These are phyloP conservation scores for Bos indicus DNA, from an alignment of 2,113 vertebrate genomes.

Conservation along the genomic window DNA sequence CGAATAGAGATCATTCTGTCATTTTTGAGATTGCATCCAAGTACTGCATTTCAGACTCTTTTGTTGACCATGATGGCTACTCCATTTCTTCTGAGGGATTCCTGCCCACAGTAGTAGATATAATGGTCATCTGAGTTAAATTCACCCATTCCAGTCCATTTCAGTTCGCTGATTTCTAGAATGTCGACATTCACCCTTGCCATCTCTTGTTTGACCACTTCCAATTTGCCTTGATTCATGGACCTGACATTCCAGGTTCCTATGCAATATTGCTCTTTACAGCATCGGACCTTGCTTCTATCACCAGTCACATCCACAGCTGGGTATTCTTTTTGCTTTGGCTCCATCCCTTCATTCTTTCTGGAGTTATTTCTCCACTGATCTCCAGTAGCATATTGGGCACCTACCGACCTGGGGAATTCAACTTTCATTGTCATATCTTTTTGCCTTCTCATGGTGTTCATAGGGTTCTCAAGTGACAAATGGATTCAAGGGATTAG, in stretches of 20 bases:
- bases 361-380: neutral
- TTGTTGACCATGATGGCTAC: neutral
- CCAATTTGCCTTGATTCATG: neutral
- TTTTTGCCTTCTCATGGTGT: neutral
- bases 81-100: neutral
- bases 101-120: neutral
- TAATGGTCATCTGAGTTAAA: neutral
- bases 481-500: neutral
- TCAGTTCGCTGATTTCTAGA: neutral
- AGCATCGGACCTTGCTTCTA: neutral
- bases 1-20: neutral
- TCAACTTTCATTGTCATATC: neutral
- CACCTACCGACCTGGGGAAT: neutral
- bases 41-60: neutral
- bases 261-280: neutral
- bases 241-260: neutral
- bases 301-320: neutral
- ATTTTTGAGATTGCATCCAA: neutral
- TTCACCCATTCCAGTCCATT: neutral
- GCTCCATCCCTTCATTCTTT: neutral
- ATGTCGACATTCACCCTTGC: neutral
- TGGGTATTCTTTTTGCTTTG: neutral
- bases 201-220: neutral
- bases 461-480: neutral
- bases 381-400: neutral